Base-by-base conservation (phyloP, 2,888 invertebrate genomes). In the Dugesia japonica region DNA sequence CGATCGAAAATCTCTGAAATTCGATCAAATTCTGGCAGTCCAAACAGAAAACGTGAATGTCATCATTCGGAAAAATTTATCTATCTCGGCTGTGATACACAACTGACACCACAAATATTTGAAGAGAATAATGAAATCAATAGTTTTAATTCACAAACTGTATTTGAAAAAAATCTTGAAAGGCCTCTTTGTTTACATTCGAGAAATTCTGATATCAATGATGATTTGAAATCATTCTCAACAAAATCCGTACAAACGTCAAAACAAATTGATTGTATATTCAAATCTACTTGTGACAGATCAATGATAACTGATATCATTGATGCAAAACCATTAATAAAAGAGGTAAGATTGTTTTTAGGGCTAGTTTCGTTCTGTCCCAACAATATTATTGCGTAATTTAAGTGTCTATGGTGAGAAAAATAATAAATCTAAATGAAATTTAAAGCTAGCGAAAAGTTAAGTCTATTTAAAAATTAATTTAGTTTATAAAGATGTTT, bases 51-150 rank as follows among this genome's bases (percentile, higher is more conserved):
- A 56, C 56, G 56, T n/a, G 56, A 56, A 56, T 56, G 56, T 56
- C 56, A 56, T 56, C 56, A 56, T 56, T 56, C 56, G 20, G 56
- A 56, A 23, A 56, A 56, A n/a, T 56, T 56, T n/a, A 56, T 56
- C n/a, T 56, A 56, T 56, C 23, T 56, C 7, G 56, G 56, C 1
- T 56, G 56, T 56, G 56, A 56, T n/a, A n/a, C 56, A n/a, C 56
- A 56, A 56, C 7, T 56, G n/a, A 56, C 56, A 9, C 56, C 56
- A 4, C 56, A 56, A 56, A 56, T 20, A 13, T 56, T n/a, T n/a
- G 56, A 56, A 4, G 56, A n/a, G 17, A 56, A 56, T 56, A n/a
- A 56, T n/a, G 56, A 56, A 13, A 56, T 56, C 1, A 56, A 56
- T 23, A 56, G 56, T n/a, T 56, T 9, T n/a, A 56, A 56, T 56